Evolutionary conservation across 2,888 invertebrate genomes (phyloP), one percentile per base, ranked within the genome.

Genomic region (Smittia aterrima): DNA sequence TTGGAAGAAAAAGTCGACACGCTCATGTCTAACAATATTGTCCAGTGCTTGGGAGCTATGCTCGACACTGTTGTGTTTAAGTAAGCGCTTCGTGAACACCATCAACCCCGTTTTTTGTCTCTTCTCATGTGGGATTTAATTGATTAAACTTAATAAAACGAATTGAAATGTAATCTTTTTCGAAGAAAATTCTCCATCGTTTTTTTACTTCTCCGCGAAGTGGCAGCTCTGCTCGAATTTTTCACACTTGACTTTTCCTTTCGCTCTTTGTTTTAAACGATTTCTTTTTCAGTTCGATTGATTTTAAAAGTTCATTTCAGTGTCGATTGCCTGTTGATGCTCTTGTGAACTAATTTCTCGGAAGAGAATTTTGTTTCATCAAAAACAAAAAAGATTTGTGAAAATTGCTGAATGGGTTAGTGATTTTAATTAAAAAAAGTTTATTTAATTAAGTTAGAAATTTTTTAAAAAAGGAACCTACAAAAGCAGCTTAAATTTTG

Each of bases 1-100:
- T 87, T 99, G 82, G 98, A 98, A 84, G 99, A 99, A 82, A 96
- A 98, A 85, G 98, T 98, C 20, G 96, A 97, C 83, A 90, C 93
- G 76, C 86, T 98, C 73, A 97, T 98, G 97, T 92, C 96, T 74
- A 92, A 94, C 78, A 98, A 98, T 84, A 98, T 98, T 83, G 96
- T 97, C 75, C 98, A 98, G 85, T 95, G 95, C 85, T 87, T 98
- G 81, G 98, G 98, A 78, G 95, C 98, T 40, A 96, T 96, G 96
- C 87, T 98, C 72, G 96, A 98, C 83, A 92, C 93, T 24, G 91
- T 93, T 79, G 92, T 93, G 74, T 95, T 95, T 85, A 93, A 94
- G 86, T 95, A 85, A 88, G 27, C 6, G 64, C 25, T 22, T 24
- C 22, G 9, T 64, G n/a, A 58, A 64, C 27, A 22, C 9, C 58